Evolutionary conservation across 2,797 vertebrate species (phyloP).

Genomic region (Apogon talboti): DNA sequence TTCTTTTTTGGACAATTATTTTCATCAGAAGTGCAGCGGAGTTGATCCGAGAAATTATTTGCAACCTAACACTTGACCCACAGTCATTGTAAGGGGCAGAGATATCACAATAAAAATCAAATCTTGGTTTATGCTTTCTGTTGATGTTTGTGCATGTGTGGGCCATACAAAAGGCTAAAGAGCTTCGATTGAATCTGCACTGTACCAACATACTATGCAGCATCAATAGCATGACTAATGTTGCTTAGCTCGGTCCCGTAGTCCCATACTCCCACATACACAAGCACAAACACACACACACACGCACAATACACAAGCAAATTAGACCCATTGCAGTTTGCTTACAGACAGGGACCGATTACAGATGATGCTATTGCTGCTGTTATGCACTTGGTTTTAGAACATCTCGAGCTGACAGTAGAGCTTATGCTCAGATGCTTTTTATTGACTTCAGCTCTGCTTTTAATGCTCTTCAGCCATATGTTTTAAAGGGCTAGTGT

Average conservation of each 20-base stretch:
- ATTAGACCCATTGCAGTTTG: not conserved
- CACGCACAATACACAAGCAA: slow-evolving; percentile 17
- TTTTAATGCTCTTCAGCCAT: too few relatives aligned
- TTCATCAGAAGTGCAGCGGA: not conserved
- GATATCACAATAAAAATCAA: slow-evolving; percentile 23
- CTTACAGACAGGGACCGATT: not conserved
- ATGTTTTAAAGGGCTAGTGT: too few relatives aligned
- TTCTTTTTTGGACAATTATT: not conserved
- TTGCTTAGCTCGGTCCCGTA: slow-evolving; percentile 26
- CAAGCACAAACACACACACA: slow-evolving; percentile 17
- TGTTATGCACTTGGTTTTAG: not conserved
- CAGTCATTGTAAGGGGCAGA: slow-evolving; percentile 2
- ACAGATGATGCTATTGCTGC: not conserved
- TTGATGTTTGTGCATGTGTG: slow-evolving; percentile 6
- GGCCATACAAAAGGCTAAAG: slow-evolving; percentile 24
- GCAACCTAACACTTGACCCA: not conserved
- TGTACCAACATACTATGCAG: slow-evolving; percentile 30
- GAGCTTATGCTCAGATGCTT: too few relatives aligned
- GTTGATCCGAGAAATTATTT: slow-evolving; percentile 3
- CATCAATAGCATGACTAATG: slow-evolving; percentile 49
- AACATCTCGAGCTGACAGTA: not conserved
- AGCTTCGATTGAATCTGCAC: slow-evolving; percentile 21
- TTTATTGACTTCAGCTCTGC: not conserved
- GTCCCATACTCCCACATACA: slow-evolving; percentile 42
- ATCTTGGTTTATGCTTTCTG: not conserved